A percentile compares a stretch with the other conserved stretches of the same genome.
Conservation (phyloP, 2,113 vertebrate genomes). For the Plecturocebus donacophilus region DNA sequence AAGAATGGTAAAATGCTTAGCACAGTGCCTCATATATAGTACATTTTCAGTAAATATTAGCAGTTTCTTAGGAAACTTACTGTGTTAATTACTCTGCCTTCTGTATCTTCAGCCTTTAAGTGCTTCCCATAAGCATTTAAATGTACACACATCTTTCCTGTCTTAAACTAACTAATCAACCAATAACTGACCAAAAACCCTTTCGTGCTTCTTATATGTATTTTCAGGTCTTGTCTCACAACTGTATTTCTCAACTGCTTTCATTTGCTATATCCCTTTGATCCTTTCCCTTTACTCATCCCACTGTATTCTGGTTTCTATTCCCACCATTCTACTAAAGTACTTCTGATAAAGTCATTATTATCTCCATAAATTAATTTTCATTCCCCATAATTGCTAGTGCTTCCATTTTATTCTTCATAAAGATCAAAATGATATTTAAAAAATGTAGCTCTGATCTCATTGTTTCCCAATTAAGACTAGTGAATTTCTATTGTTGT, state of each 20-base stretch:
- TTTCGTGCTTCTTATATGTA: not conserved
- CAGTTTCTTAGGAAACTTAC: not conserved
- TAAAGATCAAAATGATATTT: slow-evolving; percentile 18
- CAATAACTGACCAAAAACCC: not conserved
- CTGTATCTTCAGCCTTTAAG: not conserved
- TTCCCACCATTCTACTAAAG: not conserved
- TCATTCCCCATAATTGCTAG: not conserved
- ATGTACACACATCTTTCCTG: not conserved
- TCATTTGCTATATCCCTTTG: not conserved
- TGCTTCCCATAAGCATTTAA: not conserved
- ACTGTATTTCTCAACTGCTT: not conserved
- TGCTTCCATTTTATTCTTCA: not conserved
- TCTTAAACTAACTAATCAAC: not conserved
- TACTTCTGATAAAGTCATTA: not conserved
- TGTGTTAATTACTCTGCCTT: not conserved
- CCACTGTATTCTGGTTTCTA: not conserved
- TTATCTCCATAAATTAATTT: not conserved
- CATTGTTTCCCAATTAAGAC: not conserved
- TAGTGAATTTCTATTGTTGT: not conserved
- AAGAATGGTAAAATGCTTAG: not conserved
- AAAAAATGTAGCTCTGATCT: not conserved
- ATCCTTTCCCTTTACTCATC: not conserved
- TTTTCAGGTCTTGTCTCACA: not conserved
- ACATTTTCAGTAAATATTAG: not conserved
- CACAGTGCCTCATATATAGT: not conserved